These are phyloP conservation scores for Calyptomena viridis DNA, from an alignment of 2,113 vertebrate genomes.

Conservation along the genomic window DNA sequence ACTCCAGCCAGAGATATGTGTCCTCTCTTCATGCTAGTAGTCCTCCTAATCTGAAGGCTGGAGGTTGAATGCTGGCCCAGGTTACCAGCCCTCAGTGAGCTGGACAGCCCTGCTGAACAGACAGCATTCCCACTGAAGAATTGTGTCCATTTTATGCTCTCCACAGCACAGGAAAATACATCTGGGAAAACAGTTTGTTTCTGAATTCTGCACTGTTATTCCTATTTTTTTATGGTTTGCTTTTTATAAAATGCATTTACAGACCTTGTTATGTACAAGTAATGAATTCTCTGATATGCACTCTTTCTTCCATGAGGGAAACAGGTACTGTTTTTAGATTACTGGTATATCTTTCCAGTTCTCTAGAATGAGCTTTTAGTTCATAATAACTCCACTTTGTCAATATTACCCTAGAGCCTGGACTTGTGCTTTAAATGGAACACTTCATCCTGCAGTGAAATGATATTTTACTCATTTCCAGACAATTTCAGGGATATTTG, in stretches of 20 bases:
- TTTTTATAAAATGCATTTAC: background rate
- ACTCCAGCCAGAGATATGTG: background rate
- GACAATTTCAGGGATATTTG: constrained; percentile 23
- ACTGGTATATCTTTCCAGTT: background rate
- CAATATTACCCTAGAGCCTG: background rate
- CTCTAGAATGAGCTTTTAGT: constrained; percentile 7
- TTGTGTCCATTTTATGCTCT: background rate
- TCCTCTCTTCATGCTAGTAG: background rate
- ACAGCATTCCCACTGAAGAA: background rate
- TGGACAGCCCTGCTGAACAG: background rate
- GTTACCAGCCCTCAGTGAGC: background rate
- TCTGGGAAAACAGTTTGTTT: background rate
- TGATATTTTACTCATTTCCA: constrained; percentile 1
- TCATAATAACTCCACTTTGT: constrained; percentile 17
- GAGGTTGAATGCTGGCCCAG: background rate
- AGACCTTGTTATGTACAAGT: background rate
- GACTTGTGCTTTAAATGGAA: constrained; percentile 19
- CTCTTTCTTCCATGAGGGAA: background rate
- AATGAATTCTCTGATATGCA: background rate
- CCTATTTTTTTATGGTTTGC: background rate
- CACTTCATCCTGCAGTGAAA: constrained; percentile 19
- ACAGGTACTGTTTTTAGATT: background rate
- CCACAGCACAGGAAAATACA: background rate
- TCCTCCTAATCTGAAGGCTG: background rate
- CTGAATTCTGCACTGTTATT: background rate